Evolutionary conservation across 2,888 invertebrate species (phyloP), one percentile per base, ranked within the genome.

Genomic region (Crossocerus cetratus): DNA sequence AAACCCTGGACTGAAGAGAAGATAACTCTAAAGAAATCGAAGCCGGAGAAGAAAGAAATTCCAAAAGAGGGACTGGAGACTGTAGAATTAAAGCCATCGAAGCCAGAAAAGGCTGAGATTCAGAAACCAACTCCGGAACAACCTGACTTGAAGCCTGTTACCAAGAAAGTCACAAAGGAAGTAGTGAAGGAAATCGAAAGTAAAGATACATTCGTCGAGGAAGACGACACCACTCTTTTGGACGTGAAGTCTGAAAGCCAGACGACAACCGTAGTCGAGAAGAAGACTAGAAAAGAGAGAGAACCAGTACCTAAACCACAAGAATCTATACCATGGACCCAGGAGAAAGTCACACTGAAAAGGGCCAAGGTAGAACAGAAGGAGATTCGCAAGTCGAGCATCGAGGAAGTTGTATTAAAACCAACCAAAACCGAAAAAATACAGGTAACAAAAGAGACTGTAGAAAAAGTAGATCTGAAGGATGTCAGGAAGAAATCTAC

Each of bases 1-100:
- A 87, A 92, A 83, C 92, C 93, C 11, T 93, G 93, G 93, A 95
- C 93, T 2, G 92, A 95, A 83, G 94, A 95, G 89, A 92, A 92
- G 77, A 91, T 93, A 16, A 91, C 88, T 53, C 86, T 94, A 23
- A 94, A 93, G 80, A 91, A 90, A 82, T 88, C 91, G 72, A 86
- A 86, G 80, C 81, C 86, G 16, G 88, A 90, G 60, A 87, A 79
- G 62, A 91, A 91, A 82, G 89, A 90, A 74, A 81, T 90, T 20
- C 83, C 82, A 2, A 91, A 89, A 70, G 91, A 92, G 80, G 87
- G 82, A 11, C 53, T 91, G 4, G 91, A 91, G 78, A 85, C 88
- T 55, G 91, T 94, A 14, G 91, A 92, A 82, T 85, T 94, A 77
- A 92, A 93, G 80, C 93, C 93, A 2, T 91, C 94, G 0, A 93